Conservation (phyloP, 2,888 invertebrate species). For the Meganola albula region DNA sequence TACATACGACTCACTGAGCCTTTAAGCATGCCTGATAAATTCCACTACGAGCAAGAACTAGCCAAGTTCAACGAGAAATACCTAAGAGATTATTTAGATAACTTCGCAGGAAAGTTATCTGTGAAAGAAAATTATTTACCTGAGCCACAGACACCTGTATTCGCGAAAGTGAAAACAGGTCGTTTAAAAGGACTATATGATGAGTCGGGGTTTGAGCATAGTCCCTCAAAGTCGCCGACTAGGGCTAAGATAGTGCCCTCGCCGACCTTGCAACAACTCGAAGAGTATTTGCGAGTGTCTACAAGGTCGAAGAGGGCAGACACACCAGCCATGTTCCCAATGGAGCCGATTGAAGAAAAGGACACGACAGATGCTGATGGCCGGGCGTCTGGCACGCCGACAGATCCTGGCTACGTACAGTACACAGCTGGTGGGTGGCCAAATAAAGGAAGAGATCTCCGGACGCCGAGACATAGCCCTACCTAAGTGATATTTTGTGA, state of each 20-base stretch:
- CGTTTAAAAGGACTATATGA: constrained; percentile 56
- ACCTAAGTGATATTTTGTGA: constrained; percentile 37
- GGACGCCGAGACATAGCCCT: constrained; percentile 79
- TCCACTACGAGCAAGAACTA: constrained; percentile 65
- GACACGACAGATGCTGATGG: constrained; percentile 55
- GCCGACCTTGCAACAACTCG: constrained; percentile 69
- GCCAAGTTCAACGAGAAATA: constrained; percentile 69
- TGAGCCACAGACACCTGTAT: constrained; percentile 68
- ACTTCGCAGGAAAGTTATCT: constrained; percentile 50
- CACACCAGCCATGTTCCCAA: constrained; percentile 69
- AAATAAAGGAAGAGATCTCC: constrained; percentile 61
- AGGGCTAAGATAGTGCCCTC: constrained; percentile 57
- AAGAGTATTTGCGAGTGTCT: constrained; percentile 64
- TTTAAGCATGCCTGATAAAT: constrained; percentile 48
- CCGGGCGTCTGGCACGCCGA: constrained; percentile 80
- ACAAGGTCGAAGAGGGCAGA: constrained; percentile 52
- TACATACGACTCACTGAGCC: constrained; percentile 64
- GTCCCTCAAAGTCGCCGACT: constrained; percentile 53
- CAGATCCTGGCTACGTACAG: constrained; percentile 85
- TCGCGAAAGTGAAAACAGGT: constrained; percentile 65
- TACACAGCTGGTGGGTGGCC: constrained; percentile 85
- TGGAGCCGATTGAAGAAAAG: constrained; percentile 72
- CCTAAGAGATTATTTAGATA: constrained; percentile 60
- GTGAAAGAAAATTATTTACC: constrained; percentile 67
- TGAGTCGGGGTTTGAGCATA: constrained; percentile 57